Percentiles rank a stretch among this genome's conserved stretches.
Evolutionary conservation across 2,797 vertebrate species (phyloP).

Genomic region (Lophotriccus pileatus): DNA sequence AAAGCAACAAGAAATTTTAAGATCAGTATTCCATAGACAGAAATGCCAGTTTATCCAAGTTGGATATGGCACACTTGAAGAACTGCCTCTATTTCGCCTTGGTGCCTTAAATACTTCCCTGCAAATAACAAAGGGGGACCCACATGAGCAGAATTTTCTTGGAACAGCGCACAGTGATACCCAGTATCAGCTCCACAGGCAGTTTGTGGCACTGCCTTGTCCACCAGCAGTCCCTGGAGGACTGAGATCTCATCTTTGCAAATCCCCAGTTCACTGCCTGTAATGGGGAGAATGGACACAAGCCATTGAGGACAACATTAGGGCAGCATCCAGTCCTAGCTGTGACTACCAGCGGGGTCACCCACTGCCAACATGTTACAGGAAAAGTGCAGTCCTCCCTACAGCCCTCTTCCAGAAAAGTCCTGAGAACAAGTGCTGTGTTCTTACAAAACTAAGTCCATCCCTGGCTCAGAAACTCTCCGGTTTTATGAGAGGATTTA

Average conservation of each 20-base stretch:
- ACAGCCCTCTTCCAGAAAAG: background rate
- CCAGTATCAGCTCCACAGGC: fast-evolving
- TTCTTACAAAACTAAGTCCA: background rate
- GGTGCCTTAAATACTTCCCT: background rate
- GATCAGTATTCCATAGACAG: background rate
- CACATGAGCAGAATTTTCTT: background rate
- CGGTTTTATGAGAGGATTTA: background rate
- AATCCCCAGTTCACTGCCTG: background rate
- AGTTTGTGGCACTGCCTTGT: fast-evolving
- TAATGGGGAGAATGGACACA: fast-evolving
- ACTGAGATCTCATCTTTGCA: background rate
- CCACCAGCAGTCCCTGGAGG: background rate
- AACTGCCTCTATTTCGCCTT: background rate
- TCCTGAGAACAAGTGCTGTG: background rate
- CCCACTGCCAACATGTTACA: background rate
- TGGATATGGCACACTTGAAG: background rate
- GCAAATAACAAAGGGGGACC: fast-evolving
- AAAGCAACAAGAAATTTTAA: background rate
- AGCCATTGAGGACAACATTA: background rate
- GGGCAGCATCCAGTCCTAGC: fast-evolving
- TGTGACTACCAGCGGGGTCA: background rate
- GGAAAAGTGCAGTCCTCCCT: background rate
- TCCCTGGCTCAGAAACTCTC: background rate
- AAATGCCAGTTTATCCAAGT: background rate
- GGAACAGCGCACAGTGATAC: background rate